Conservation (phyloP, 2,113 vertebrate species). For the Genyomyrus donnyi region DNA sequence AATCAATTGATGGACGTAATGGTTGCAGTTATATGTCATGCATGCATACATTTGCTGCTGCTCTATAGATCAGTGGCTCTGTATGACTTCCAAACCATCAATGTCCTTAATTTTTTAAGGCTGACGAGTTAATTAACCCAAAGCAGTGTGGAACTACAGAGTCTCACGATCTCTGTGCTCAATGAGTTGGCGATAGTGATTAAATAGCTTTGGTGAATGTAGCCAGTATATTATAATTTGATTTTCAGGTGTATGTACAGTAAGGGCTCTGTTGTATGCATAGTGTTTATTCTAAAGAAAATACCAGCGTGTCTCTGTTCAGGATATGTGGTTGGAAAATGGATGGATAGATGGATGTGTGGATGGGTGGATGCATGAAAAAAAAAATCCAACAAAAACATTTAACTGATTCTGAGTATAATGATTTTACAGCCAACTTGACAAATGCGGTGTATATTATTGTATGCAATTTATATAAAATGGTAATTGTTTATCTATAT, state of each 20-base stretch:
- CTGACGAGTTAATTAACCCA: not conserved
- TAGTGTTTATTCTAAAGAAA: not conserved
- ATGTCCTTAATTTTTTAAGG: not conserved
- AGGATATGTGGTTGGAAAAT: not conserved
- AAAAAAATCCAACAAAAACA: not conserved
- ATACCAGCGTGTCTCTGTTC: not conserved
- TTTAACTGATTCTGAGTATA: not conserved
- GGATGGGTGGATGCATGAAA: not conserved
- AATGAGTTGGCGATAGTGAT: conserved; percentile 28
- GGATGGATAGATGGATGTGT: not conserved
- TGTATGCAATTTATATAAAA: not conserved
- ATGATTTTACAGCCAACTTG: not conserved
- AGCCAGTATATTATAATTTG: not conserved
- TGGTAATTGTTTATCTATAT: not conserved
- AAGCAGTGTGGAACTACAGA: not conserved
- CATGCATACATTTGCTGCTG: not conserved
- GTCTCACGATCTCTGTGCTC: conserved; percentile 27
- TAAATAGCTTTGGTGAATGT: not conserved
- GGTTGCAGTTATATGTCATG: not conserved
- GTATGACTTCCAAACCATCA: not conserved
- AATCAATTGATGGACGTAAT: not conserved
- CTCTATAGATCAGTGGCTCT: not conserved
- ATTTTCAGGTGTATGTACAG: not conserved
- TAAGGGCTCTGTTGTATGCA: not conserved
- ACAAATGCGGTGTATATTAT: not conserved